Percentiles rank a stretch among this genome's conserved stretches.
These are phyloP conservation scores for Ammospiza maritima DNA, from an alignment of 2,797 vertebrate species.

Conservation along the genomic window DNA sequence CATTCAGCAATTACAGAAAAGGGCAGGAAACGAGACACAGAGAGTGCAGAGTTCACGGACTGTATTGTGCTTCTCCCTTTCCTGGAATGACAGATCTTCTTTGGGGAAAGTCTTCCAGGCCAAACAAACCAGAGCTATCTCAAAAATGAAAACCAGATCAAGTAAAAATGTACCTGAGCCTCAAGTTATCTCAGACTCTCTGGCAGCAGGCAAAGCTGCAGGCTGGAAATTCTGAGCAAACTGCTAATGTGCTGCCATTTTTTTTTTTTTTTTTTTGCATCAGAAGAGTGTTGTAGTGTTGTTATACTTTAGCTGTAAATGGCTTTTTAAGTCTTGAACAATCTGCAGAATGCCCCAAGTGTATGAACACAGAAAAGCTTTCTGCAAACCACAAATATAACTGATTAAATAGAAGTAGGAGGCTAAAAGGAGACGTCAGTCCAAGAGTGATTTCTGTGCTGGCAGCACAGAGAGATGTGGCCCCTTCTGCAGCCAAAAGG, in stretches of 20 bases:
- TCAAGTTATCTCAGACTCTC: not conserved
- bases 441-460: not conserved
- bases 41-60: not conserved
- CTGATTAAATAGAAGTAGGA: not conserved
- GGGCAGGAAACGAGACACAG: not conserved
- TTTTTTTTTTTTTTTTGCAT: not conserved
- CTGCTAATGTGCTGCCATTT: not conserved
- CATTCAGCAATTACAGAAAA: not conserved
- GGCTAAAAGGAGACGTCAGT: not conserved
- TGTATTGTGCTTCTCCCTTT: not conserved
- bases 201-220: not conserved
- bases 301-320: not conserved
- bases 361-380: not conserved
- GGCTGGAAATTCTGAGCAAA: not conserved
- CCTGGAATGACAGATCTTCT: not conserved
- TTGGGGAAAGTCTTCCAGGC: not conserved
- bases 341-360: not conserved
- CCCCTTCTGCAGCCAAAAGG: not conserved
- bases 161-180: not conserved
- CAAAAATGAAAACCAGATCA: not conserved
- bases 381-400: not conserved
- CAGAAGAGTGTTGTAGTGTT: not conserved
- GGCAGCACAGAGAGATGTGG: not conserved
- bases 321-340: not conserved
- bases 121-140: not conserved